phyloP scores from a whole-genome alignment of 2,797 vertebrate genomes.

The Sylvia borin region DNA sequence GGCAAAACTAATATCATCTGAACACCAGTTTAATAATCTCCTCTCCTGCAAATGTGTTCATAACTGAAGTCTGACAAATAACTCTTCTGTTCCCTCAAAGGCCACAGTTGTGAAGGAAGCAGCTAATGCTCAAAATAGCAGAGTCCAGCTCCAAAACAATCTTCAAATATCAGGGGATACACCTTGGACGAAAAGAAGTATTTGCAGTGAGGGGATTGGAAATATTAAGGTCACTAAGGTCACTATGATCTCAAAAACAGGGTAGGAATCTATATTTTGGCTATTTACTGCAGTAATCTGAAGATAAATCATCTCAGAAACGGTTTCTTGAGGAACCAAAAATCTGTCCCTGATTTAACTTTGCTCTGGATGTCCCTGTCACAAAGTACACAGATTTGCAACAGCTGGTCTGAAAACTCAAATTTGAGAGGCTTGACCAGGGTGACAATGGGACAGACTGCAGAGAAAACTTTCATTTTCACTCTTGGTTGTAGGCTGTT shows the following conservation, averaged over 20 bases:
- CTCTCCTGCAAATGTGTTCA: constrained; percentile 5
- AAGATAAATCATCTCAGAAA: constrained; percentile 48
- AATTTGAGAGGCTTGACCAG: background rate
- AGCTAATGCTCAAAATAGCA: constrained; percentile 44
- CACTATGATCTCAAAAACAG: constrained; percentile 56
- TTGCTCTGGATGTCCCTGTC: background rate
- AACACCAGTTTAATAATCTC: background rate
- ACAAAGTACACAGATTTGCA: background rate
- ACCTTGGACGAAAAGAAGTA: constrained; percentile 45
- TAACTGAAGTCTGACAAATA: constrained; percentile 50
- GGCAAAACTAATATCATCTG: background rate
- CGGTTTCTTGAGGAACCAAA: constrained; percentile 11
- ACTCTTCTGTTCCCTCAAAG: constrained; percentile 17
- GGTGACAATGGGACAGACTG: background rate
- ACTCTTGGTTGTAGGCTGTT: background rate
- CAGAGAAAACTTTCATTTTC: background rate
- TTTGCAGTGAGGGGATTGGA: constrained; percentile 42
- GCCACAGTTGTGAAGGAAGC: constrained; percentile 18
- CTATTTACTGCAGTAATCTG: constrained; percentile 17
- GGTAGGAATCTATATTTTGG: constrained; percentile 34
- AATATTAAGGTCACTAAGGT: constrained; percentile 61
- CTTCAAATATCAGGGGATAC: constrained; percentile 50
- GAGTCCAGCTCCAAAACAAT: constrained; percentile 48
- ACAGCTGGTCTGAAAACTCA: background rate
- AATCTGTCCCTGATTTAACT: background rate